Evolutionary conservation across 2,888 invertebrate species (phyloP).

Genomic region (Calameuta idolon): DNA sequence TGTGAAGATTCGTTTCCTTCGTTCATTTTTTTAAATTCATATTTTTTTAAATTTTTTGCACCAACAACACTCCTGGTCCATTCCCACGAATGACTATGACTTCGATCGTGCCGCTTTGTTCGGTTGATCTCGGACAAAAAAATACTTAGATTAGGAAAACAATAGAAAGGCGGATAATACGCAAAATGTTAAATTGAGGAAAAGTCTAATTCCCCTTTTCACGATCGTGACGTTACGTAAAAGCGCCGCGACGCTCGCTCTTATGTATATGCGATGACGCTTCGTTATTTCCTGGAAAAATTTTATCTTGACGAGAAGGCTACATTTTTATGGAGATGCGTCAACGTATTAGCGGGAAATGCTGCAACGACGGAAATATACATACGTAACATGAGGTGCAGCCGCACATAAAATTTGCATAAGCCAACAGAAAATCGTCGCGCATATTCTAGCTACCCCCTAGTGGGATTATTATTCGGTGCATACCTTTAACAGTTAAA

Average conservation of each 20-base stretch:
- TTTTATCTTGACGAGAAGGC: neutral
- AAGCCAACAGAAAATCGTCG: slow-evolving; percentile 40
- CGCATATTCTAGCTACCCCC: slow-evolving; percentile 31
- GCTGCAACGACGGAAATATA: slow-evolving; percentile 28
- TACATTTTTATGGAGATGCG: slow-evolving; percentile 29
- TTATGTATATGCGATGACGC: neutral
- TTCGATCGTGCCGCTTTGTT: neutral
- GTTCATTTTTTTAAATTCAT: neutral
- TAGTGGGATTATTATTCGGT: slow-evolving; percentile 11
- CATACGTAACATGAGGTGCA: slow-evolving; percentile 20
- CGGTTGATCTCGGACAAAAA: neutral
- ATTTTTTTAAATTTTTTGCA: neutral
- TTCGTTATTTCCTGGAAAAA: neutral
- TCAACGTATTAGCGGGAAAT: slow-evolving; percentile 31
- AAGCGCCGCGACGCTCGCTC: neutral
- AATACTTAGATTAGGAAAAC: neutral
- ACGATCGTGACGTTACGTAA: neutral
- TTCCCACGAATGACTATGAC: neutral
- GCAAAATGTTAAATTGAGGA: neutral
- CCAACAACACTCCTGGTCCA: neutral
- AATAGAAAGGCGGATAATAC: neutral
- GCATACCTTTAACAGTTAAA: neutral
- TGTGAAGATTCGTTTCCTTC: neutral
- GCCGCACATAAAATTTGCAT: slow-evolving; percentile 39
- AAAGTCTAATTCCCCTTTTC: neutral